Base-by-base conservation (phyloP, 23 tunicate genomes). In the Halocynthia roretzi region DNA sequence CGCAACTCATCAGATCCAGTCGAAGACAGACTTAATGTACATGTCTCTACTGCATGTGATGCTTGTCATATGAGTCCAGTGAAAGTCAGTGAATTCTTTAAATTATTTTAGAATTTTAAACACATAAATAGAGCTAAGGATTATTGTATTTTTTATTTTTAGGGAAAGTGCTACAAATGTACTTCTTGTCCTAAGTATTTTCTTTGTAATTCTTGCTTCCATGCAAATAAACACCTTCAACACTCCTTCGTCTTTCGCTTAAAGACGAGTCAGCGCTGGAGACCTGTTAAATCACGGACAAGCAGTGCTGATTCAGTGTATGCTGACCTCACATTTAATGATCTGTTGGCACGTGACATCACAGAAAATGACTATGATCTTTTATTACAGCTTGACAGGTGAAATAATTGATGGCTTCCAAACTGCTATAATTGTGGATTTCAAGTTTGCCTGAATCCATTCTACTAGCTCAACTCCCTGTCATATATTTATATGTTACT, bases 91-190 rank as follows among this genome's bases (percentile, higher is more conserved):
- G 4, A 58, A 60, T 15, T 60, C 18, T 12, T n/a, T n/a, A 17
- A n/a, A 12, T n/a, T 17, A 68, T 17, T 5, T 0, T 68, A 12
- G 22, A n/a, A 1, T 68, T 20, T 68, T n/a, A 68, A 20, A 68
- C 12, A 12, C 21, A 17, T 68, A 68, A 21, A 14, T 4, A 17
- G 2, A 68, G 22, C 23, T 68, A 31, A 31, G 1, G 44, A 31
- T 31, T 31, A 31, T 31, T 31, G 44, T 31, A 12, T 12, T 31
- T 5, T 54, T 14, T 10, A 8, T 50, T 20, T 72, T 48, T 66
- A 88, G 96, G 96, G 98, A 20, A 92, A 92, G 58, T 92, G 98
- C 57, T 92, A 86, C 85, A 72, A 83, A 60, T 86, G 92, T 81
- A 51, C 62, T 6, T 52, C 87, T 51, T 86, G 92, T 67, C 76